Evolutionary conservation across 2,888 invertebrate genomes (phyloP).

Genomic region (Graphium colonna): DNA sequence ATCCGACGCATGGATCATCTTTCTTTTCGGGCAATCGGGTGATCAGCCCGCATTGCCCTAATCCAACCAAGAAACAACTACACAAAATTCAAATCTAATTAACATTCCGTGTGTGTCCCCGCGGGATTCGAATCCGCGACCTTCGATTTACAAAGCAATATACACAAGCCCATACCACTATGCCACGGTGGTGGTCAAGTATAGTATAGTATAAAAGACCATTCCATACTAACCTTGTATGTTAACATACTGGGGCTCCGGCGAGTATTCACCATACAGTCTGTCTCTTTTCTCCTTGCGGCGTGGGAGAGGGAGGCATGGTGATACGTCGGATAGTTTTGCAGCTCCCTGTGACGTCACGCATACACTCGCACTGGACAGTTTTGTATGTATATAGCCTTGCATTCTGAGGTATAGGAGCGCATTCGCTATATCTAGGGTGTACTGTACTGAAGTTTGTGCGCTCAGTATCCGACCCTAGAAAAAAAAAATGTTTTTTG

Average conservation of each 20-base stretch:
- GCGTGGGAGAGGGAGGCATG: conserved; percentile 44
- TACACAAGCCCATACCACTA: too few relatives aligned
- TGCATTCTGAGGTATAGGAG: conserved; percentile 70
- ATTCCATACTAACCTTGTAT: conserved; percentile 61
- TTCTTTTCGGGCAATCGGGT: too few relatives aligned
- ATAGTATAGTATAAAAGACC: too few relatives aligned
- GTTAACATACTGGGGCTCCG: conserved; percentile 70
- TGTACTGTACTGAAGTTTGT: conserved; percentile 63
- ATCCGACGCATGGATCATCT: too few relatives aligned
- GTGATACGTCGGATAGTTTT: conserved; percentile 65
- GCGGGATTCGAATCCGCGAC: too few relatives aligned
- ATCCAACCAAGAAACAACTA: too few relatives aligned
- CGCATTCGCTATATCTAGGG: conserved; percentile 67
- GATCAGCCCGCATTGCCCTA: too few relatives aligned
- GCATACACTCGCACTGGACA: conserved; percentile 64
- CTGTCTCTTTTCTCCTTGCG: conserved; percentile 34
- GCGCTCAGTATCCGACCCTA: conserved; percentile 64
- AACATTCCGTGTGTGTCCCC: too few relatives aligned
- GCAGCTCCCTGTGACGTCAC: conserved; percentile 63
- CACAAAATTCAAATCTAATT: too few relatives aligned
- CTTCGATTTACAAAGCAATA: too few relatives aligned
- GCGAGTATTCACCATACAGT: conserved; percentile 48
- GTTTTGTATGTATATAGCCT: conserved; percentile 67
- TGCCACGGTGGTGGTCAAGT: too few relatives aligned
- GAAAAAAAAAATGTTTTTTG: too few relatives aligned